Evolutionary conservation across 2,113 vertebrate genomes (phyloP).

Genomic region (Columba janthina): DNA sequence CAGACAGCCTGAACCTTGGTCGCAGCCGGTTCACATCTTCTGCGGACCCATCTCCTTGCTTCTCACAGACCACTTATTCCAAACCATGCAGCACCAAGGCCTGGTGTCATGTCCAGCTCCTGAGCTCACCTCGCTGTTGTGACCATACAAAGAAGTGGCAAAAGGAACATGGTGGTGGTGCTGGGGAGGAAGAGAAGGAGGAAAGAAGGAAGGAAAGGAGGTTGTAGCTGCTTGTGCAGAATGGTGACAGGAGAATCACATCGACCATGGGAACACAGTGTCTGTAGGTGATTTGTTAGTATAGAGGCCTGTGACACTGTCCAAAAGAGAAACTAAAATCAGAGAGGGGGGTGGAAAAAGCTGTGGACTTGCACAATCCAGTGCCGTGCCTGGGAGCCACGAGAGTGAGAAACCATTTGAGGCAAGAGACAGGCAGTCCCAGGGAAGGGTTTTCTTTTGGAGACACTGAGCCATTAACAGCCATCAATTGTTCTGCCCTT

Average conservation of each 20-base stretch:
- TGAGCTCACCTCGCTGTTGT: neutral
- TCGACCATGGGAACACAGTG: neutral
- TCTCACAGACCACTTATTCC: neutral
- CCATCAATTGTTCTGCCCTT: neutral
- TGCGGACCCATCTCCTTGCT: neutral
- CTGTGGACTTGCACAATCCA: neutral
- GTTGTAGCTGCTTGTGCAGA: neutral
- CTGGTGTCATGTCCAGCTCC: rapidly evolving
- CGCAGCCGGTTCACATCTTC: neutral
- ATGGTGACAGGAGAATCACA: neutral
- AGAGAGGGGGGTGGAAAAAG: neutral
- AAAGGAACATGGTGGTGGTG: neutral
- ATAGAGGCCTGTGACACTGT: neutral
- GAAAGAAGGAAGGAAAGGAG: neutral
- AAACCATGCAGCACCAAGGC: neutral
- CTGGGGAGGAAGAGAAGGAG: neutral
- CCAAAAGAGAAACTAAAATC: neutral
- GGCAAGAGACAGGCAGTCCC: neutral
- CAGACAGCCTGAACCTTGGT: neutral
- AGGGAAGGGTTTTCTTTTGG: neutral
- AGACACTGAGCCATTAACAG: neutral
- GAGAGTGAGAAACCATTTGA: neutral
- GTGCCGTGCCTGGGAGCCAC: neutral
- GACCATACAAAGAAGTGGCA: neutral
- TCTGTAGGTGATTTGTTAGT: neutral